phyloP scores from a whole-genome alignment of 2,797 vertebrate species.

The Tinamus major region DNA sequence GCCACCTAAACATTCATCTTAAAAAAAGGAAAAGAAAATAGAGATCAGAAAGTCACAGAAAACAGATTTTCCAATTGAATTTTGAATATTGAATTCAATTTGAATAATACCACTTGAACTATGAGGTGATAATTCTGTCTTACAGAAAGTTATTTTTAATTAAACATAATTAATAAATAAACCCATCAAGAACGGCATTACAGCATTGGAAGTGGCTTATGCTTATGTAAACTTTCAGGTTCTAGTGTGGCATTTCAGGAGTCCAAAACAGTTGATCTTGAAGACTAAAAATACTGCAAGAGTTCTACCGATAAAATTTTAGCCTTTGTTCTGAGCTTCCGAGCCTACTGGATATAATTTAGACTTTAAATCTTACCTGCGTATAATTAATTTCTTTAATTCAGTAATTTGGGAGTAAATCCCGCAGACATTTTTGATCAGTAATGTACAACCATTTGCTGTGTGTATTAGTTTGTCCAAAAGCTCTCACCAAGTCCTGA shows the following conservation, averaged over 20 bases:
- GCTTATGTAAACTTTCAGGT: slow-evolving; percentile 12
- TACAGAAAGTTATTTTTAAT: slow-evolving; percentile 37
- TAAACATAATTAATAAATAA: slow-evolving; percentile 49
- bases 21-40: background rate
- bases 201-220: slow-evolving; percentile 20
- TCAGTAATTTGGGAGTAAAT: background rate
- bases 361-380: slow-evolving; percentile 41
- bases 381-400: slow-evolving; percentile 12
- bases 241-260: slow-evolving; percentile 21
- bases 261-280: slow-evolving; percentile 6
- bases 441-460: slow-evolving; percentile 3
- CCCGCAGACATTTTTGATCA: background rate
- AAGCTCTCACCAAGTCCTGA: background rate
- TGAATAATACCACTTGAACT: background rate
- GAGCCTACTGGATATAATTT: slow-evolving; percentile 5
- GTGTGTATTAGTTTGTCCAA: background rate
- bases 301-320: slow-evolving; percentile 38
- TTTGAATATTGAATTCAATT: background rate
- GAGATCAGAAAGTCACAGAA: background rate
- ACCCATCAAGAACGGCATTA: slow-evolving; percentile 8
- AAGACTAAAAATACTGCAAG: slow-evolving; percentile 5
- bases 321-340: slow-evolving; percentile 28
- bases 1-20: background rate
- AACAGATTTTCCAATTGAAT: background rate
- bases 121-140: slow-evolving; percentile 12